Evolutionary conservation across 2,113 vertebrate species (phyloP), one percentile per base, ranked within the genome.

Genomic region (Crotalus helleri): DNA sequence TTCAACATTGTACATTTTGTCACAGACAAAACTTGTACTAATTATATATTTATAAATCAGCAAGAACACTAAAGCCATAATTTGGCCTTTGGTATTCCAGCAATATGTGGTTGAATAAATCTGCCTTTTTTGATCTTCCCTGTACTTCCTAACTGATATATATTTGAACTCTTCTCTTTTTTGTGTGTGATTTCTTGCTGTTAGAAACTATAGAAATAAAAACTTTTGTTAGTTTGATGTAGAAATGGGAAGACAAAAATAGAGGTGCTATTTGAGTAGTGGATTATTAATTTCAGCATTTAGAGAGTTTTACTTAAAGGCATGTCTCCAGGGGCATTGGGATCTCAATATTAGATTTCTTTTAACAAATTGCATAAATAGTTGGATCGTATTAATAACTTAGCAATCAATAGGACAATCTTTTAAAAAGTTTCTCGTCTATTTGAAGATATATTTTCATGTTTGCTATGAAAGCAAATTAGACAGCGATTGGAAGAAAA

Each of bases 101-200:
- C 44, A 90, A 85, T 90, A 87, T 86, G 33, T 49, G 57, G 64
- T 26, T 86, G 57, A 93, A 86, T 93, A 93, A 93, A 93, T 86
- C n/a, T 93, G 57, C 74, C 89, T 93, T 93, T 90, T 90, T 90
- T 61, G 29, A 44, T 93, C 55, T 90, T 90, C 74, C 88, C 57
- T 49, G 61, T 87, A 90, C 23, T 49, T 86, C 8, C 29, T 89
- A 49, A 59, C 69, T 90, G 49, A 59, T 90, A 86, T 19, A 6
- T 21, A 87, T 39, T 53, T 23, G 29, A 49, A 33, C 46, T 19
- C 21, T 69, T 58, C 10, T 26, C 9, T 39, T 29, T 24, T 26
- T 44, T 21, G 13, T 61, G 26, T 59, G 81, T 49, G 3, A 17
- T 59, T 74, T 46, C 61, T 61, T 39, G 24, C 55, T 69, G 81